Base-by-base conservation (phyloP, 2,113 vertebrate species). In the Vimba vimba region DNA sequence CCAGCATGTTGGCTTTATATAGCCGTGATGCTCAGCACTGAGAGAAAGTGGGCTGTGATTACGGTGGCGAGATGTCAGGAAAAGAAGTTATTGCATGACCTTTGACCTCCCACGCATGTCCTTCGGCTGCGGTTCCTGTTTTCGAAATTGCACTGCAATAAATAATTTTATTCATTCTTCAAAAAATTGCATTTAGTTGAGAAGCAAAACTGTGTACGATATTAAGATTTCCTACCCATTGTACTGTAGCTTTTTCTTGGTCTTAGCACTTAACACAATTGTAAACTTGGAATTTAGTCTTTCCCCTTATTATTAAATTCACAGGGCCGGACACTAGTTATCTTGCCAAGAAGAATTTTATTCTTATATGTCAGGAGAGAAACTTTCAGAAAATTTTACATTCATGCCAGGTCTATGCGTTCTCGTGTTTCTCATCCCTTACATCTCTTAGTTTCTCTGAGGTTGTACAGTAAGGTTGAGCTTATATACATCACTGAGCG, bases 41-140 rank as follows among this genome's bases (percentile, higher is more conserved):
- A 79, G 52, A n/a, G 52, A 79, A 79, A 43, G 77, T 60, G 21
- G 33, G 55, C 77, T 62, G 55, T 43, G 55, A 62, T 21, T 79
- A 59, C 2, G 3, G 57, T 62, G 57, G 33, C 3, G n/a, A 45
- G 36, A 79, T 79, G 77, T 59, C 21, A 79, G 19, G 30, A 59
- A 59, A 62, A 43, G 0, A 62, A 55, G 47, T 47, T 33, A 9
- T 43, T 7, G 23, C 33, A 79, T 6, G 12, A 60, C 77, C 33
- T 23, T 6, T 60, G 55, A 62, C 57, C n/a, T 43, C 57, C 33
- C 36, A 62, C 36, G 36, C 36, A 79, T 43, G 62, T 43, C 33
- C 77, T n/a, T 39, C 15, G 6, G 2, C 19, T 21, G 0, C 5
- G 19, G 52, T 55, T 55, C 52, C 17, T 19, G 17, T 19, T 36